These are phyloP conservation scores for Gastrophysa polygoni DNA, from an alignment of 2,888 invertebrate species.

Conservation along the genomic window DNA sequence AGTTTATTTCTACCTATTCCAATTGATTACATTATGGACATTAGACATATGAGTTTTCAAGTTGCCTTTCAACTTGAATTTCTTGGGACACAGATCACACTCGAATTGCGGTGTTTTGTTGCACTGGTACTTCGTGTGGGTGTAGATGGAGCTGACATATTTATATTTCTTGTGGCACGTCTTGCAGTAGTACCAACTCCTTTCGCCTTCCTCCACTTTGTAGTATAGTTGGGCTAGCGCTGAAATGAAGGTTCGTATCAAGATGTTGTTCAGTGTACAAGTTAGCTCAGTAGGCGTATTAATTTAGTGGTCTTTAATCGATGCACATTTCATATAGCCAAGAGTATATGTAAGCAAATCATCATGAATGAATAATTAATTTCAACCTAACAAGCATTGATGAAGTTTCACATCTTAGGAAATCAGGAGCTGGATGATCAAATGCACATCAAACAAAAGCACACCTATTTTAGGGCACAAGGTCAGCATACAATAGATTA, in stretches of 20 bases:
- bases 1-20: neutral
- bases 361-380: no score
- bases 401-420: no score
- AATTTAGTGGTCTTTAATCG: neutral
- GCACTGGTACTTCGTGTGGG: conserved; percentile 35
- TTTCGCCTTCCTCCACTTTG: neutral
- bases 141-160: conserved; percentile 34
- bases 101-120: conserved; percentile 36
- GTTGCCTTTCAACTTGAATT: conserved; percentile 27
- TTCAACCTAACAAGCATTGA: no score
- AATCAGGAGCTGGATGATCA: no score
- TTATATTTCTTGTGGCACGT: conserved; percentile 44
- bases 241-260: neutral
- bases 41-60: conserved; percentile 26
- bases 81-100: conserved; percentile 26
- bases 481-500: no score
- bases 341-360: no score
- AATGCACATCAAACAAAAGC: no score
- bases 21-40: conserved; percentile 24
- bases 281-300: no score
- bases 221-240: neutral
- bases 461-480: no score
- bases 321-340: neutral
- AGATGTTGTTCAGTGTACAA: neutral
- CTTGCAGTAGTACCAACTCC: conserved; percentile 27